Evolutionary conservation across 2,797 vertebrate species (phyloP).

Genomic region (Emys orbicularis): DNA sequence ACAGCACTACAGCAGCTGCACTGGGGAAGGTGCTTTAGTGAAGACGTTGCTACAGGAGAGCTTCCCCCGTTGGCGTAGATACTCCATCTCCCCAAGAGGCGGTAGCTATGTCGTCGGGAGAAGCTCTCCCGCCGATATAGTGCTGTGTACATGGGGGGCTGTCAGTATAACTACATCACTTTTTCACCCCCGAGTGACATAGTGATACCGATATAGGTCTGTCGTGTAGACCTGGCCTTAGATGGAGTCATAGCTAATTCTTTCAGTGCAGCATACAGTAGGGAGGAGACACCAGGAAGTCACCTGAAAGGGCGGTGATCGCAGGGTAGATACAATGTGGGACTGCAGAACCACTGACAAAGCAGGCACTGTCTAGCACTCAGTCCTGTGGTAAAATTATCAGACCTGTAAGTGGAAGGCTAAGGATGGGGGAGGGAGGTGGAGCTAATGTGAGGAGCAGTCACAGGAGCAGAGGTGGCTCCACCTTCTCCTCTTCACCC

Average conservation of each 20-base stretch:
- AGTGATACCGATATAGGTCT: no score
- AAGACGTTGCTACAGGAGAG: no score
- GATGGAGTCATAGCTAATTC: neutral
- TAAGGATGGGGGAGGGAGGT: accelerated
- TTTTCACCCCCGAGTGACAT: neutral
- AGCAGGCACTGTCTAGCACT: neutral
- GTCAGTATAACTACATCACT: no score
- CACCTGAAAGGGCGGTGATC: neutral
- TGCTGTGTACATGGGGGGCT: no score
- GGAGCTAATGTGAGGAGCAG: neutral
- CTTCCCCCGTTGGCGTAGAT: no score
- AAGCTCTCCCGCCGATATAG: no score
- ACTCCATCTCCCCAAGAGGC: no score
- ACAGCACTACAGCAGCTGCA: neutral
- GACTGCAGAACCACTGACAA: neutral
- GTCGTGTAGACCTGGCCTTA: neutral
- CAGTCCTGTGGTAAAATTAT: neutral
- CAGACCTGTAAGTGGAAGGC: neutral
- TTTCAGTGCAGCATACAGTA: neutral
- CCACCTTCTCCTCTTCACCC: neutral
- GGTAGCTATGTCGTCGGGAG: no score
- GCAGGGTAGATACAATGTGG: accelerated
- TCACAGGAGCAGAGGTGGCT: neutral
- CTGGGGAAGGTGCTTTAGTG: neutral
- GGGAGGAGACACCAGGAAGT: accelerated